Evolutionary conservation across 2,888 invertebrate genomes (phyloP), one percentile per base, ranked within the genome.

Genomic region (Orthosia incerta): DNA sequence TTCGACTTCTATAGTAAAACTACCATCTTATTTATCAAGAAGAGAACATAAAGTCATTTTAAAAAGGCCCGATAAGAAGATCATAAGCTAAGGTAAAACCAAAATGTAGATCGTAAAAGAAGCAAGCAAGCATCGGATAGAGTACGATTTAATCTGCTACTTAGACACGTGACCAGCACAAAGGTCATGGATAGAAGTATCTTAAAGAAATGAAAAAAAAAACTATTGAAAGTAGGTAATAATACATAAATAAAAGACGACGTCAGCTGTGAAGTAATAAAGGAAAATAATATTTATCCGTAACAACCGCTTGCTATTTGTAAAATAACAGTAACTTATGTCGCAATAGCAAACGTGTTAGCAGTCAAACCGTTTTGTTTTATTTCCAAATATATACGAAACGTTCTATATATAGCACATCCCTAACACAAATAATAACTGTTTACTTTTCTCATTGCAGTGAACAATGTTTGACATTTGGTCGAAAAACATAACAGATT

Each of bases 341-440:
- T 82, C 69, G 80, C 79, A 81, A 80, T 48, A 63, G 56, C 51
- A 48, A 70, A 69, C 20, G 56, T 60, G 68, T 83, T 74, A 46
- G 66, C 69, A 45, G 73, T 82, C 57, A 76, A 84, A 79, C 74
- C n/a, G 60, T 71, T 79, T 86, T 85, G 73, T 83, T 85, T 80
- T 82, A 79, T 82, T 79, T 76, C 83, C 76, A 81, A 86, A 85
- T 73, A 76, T 72, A 74, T 67, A 71, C 60, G 56, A 79, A 80
- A 70, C 65, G 48, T 45, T 69, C 76, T 74, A 76, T 76, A 82
- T 82, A 88, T 88, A 88, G 76, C 64, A 74, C 72, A 85, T 79
- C 80, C 74, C 80, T 85, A 86, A 82, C 84, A 84, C 82, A 86
- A 88, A 87, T 83, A 87, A 84, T 83, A 83, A 76, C 71, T 88